A percentile compares a stretch with the other conserved stretches of the same genome.
Evolutionary conservation across 2,797 vertebrate species (phyloP).

Genomic region (Crypturellus tataupa): DNA sequence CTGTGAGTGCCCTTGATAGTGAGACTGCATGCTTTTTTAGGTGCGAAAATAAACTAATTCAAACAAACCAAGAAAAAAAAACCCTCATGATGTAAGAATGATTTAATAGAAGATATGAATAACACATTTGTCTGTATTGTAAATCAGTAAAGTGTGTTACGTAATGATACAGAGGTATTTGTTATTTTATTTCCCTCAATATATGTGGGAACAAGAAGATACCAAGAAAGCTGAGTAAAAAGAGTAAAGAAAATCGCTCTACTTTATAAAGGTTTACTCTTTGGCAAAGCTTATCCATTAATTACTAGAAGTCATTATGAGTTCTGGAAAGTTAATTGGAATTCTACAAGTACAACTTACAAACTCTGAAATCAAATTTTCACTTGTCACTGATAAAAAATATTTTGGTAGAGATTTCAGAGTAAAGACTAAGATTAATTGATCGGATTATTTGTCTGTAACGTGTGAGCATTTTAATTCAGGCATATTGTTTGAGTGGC

Average conservation of each 20-base stretch:
- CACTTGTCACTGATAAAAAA: not conserved
- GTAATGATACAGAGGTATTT: not conserved
- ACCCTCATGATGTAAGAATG: not conserved
- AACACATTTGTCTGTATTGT: not conserved
- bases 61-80: not conserved
- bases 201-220: not conserved
- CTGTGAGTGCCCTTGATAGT: not conserved
- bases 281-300: not conserved
- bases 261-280: slow-evolving; percentile 11
- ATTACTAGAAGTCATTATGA: not conserved
- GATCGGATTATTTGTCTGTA: not conserved
- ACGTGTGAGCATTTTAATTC: not conserved
- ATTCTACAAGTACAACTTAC: not conserved
- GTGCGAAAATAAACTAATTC: not conserved
- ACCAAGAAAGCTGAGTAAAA: not conserved
- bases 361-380: not conserved
- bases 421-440: not conserved
- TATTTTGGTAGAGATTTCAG: not conserved
- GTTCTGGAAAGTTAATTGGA: not conserved
- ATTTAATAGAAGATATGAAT: not conserved
- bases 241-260: not conserved
- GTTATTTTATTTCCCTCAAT: not conserved
- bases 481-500: not conserved
- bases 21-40: not conserved
- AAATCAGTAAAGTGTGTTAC: not conserved